Evolutionary conservation across 2,113 vertebrate species (phyloP), one percentile per base, ranked within the genome.

Genomic region (Brachyistius frenatus): DNA sequence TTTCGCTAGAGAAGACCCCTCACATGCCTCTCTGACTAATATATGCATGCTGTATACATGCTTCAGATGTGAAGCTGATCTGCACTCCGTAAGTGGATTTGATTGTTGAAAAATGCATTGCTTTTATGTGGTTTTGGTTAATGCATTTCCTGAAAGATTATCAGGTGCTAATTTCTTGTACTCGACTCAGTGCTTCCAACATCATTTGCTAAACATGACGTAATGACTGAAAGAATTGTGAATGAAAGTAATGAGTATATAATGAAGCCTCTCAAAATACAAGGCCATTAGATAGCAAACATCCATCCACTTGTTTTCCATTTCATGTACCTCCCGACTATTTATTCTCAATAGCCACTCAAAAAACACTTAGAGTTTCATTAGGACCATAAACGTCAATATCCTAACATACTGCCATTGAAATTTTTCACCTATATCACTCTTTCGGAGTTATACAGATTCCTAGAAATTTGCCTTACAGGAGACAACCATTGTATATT

Each of bases 261-360:
- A 57, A 78, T 60, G 30, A 76, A 81, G 49, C 4, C 41, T 64
- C 33, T 78, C 54, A 53, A 53, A 76, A 64, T 61, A 56, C 49
- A 67, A 76, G 61, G 52, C 47, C 78, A 85, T 85, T 86, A 80
- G 60, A 58, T 39, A 55, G 69, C 13, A 80, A 74, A 70, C 44
- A 88, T 83, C 23, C 36, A 60, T 63, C 33, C 39, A 49, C 44
- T 37, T 79, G 54, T 73, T 81, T 78, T 76, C 63, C 76, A 69
- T 76, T 68, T 76, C 57, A 70, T 66, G 41, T 39, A 58, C 44
- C 46, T 36, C 32, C 39, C 41, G 67, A 73, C 75, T 57, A 10
- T 65, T 73, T 66, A 56, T 73, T 63, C 47, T 70, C 44, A 69
- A 35, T 35, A 7, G 73, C 70, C 80, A 73, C 64, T 77, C 37